Evolutionary conservation across 2,113 vertebrate genomes (phyloP).

Genomic region (Mesembrinibis cayennensis): DNA sequence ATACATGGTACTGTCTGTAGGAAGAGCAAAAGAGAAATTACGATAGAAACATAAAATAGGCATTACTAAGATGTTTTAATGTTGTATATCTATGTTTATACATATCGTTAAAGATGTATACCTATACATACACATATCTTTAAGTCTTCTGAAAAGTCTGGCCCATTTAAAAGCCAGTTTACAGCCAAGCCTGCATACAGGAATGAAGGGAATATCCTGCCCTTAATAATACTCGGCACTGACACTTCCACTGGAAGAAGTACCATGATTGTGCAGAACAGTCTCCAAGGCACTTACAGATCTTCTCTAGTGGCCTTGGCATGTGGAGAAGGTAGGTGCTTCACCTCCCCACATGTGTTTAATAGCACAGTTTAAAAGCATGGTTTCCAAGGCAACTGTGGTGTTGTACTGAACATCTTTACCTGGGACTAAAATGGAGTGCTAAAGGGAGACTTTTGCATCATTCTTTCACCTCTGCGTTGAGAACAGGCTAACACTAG

Average conservation of each 20-base stretch:
- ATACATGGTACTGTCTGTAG: background rate
- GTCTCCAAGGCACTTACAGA: background rate
- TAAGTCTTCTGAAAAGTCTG: background rate
- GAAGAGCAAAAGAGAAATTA: background rate
- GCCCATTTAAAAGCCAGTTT: background rate
- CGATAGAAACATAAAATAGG: background rate
- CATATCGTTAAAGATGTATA: background rate
- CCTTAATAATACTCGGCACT: background rate
- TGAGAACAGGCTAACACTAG: background rate
- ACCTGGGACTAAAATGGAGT: background rate
- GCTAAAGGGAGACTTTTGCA: background rate
- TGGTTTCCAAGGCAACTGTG: constrained; percentile 10
- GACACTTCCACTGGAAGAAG: background rate
- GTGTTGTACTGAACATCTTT: background rate
- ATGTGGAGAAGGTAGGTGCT: background rate
- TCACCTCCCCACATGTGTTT: background rate
- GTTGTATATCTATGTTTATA: background rate
- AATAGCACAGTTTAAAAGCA: background rate
- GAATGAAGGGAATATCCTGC: background rate
- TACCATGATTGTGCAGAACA: background rate
- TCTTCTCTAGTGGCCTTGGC: background rate
- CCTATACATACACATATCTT: background rate
- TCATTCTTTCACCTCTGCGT: background rate
- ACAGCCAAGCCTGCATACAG: background rate
- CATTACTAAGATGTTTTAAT: background rate